Base-by-base conservation (phyloP, 2,113 vertebrate genomes). In the Eretmochelys imbricata region DNA sequence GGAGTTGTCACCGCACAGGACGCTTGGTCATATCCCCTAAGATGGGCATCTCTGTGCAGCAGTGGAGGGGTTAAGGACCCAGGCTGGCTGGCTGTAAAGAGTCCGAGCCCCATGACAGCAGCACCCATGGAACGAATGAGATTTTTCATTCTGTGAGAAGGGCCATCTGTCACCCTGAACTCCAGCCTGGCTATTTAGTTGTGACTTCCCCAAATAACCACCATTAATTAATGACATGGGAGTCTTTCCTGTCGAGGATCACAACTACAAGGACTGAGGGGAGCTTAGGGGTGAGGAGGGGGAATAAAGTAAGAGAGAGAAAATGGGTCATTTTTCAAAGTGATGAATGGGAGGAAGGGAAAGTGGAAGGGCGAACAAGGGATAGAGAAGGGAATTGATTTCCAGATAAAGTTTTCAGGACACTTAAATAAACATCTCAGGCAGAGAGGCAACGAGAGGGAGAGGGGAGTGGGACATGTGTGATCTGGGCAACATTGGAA, bases 341-440 rank as follows among this genome's bases (percentile, higher is more conserved):
- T 98, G 97, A 98, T 97, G 93, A 94, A 97, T 97, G 96, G 95
- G 93, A 96, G 87, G 95, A 96, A 97, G 96, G 89, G 96, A 97
- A 97, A 97, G 93, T 95, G 97, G 93, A 95, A 94, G 96, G 92
- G 95, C 51, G 1, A 88, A 96, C 85, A 91, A 95, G 96, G 96
- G 83, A 85, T 91, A 94, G 81, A 95, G 95, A 93, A 95, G 86
- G 95, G 96, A 95, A 92, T 91, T 48, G 95, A 97, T 97, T 90
- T 88, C 65, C 96, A 93, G 96, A 97, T 98, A 97, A 97, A 91
- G 92, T 94, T 95, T 95, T 92, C 93, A 84, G 91, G 92, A 93
- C 94, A 87, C 95, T 96, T 95, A 97, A 96, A 96, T 96, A 96
- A 97, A 97, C 95, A 97, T 82, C 92, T 84, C 51, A 46, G 92